Evolutionary conservation across 2,797 vertebrate genomes (phyloP), one percentile per base, ranked within the genome.

Genomic region (Alectoris magna): DNA sequence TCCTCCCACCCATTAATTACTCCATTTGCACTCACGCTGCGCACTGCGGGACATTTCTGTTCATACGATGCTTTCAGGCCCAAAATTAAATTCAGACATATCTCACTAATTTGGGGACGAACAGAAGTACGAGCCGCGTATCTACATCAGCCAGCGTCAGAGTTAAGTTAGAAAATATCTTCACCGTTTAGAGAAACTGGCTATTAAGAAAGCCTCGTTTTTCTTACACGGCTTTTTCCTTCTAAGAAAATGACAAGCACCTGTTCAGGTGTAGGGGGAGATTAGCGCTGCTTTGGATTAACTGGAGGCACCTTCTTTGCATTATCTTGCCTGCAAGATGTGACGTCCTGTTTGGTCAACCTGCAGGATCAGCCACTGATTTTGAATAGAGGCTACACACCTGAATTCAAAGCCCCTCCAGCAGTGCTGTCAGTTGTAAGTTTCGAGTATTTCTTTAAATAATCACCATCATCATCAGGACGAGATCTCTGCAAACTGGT

Each of bases 401-500:
- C 88, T 77, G 23, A 85, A 87, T 59, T 55, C n/a, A 31, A 80
- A 72, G 26, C 68, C 78, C 62, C 72, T 34, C 70, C n/a, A 87
- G 77, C 78, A 82, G 15, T 26, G 16, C 23, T 89, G 75, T 31
- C 84, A 87, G 24, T 43, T 91, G 7, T 38, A 78, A 85, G 66
- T 63, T 93, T 69, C 63, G 39, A 95, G 24, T 74, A 75, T 36
- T 72, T 92, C 71, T 90, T 73, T 55, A 34, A 62, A 56, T 14
- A 19, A 36, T 21, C 12, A n/a, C 12, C 43, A 55, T 49, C 64
- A 78, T 82, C 76, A 48, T n/a, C 91, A 94, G 88, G 91, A 91
- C 90, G 94, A 89, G 93, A 91, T 89, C 92, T 95, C 92, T 95
- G 88, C 86, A 90, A 95, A 95, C 91, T 75, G 94, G 93, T 94